A percentile compares a stretch with the other conserved stretches of the same genome.
phyloP scores from a whole-genome alignment of 2,888 invertebrate genomes.

The Leucophenga maculata region DNA sequence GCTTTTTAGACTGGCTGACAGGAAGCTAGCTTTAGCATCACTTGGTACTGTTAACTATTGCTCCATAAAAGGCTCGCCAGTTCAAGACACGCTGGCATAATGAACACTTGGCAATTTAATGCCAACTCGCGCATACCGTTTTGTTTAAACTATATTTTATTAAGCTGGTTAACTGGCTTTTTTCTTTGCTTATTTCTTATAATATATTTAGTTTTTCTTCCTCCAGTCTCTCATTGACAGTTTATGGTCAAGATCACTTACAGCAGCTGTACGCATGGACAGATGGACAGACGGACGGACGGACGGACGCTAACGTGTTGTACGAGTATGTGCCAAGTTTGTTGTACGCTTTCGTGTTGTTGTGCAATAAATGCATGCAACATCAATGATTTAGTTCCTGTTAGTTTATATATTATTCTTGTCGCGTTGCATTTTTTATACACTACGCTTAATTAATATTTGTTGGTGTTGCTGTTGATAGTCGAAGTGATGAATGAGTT shows the following conservation, averaged over 20 bases:
- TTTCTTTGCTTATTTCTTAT: background rate
- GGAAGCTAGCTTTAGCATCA: background rate
- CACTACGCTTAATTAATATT: slow-evolving; percentile 48
- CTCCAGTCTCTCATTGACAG: slow-evolving; percentile 18
- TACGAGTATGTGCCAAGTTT: slow-evolving; percentile 11
- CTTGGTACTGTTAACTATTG: slow-evolving; percentile 41
- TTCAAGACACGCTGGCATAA: slow-evolving; percentile 44
- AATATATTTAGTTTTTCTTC: background rate
- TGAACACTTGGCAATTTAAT: slow-evolving; percentile 29
- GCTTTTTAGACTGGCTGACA: background rate
- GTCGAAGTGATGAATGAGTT: slow-evolving; percentile 46
- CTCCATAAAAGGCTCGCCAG: slow-evolving; percentile 40
- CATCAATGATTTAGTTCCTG: slow-evolving; percentile 20
- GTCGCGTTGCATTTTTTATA: slow-evolving; percentile 26
- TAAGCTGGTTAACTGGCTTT: background rate
- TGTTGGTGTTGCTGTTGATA: slow-evolving; percentile 46
- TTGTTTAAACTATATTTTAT: slow-evolving; percentile 26
- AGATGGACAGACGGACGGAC: slow-evolving; percentile 1
- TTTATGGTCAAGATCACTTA: slow-evolving; percentile 38
- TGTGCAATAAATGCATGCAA: slow-evolving; percentile 14
- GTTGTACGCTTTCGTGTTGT: slow-evolving; percentile 31
- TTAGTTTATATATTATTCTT: slow-evolving; percentile 6
- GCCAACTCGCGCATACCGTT: slow-evolving; percentile 27
- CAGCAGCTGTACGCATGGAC: slow-evolving; percentile 1
- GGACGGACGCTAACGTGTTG: background rate